Base-by-base conservation (phyloP, 64 coral and sea anemone species). In the Porites lutea region DNA sequence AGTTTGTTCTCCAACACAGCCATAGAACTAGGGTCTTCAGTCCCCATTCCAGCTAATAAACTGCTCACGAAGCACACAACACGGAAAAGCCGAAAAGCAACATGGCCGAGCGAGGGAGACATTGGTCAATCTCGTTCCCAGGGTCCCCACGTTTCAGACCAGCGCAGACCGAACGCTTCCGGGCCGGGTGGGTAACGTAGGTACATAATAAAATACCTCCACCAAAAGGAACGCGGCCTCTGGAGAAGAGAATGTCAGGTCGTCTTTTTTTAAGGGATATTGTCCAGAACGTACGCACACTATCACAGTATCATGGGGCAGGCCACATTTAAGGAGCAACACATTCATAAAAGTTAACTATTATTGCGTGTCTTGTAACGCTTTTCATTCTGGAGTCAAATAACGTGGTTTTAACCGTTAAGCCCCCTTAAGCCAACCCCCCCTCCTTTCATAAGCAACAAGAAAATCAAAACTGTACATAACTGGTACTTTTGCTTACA, bases 21-120 rank as follows among this genome's bases (percentile, higher is more conserved):
- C 81, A 84, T 84, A 84, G 81, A 84, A 65, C 43, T 83, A 83
- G 79, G 79, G 65, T 47, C 18, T 83, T 83, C 59, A 59, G 49
- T 83, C 19, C 54, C 79, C 21, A 66, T 83, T 46, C 23, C 81
- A 84, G 37, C 57, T 55, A 58, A 79, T 79, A 74, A 74, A 74
- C 45, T 74, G 71, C 43, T 49, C 71, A 74, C 44, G 71, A 74
- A 74, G 71, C 22, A 74, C 71, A 74, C 71, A 74, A 74, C 71
- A 74, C 71, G 43, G 21, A 74, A 74, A 49, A 74, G 71, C 71
- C 13, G 22, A 45, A 71, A 71, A 71, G 68, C 68, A 71, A 71
- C 68, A 71, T 67, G 64, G 64, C 64, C 64, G 64, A 67, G 64
- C 64, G 16, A 67, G 64, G 68, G 68, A 71, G n/a, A 71, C 68